Evolutionary conservation across 1,140 invertebrate species (phyloP).

Genomic region (Nomia melanderi): DNA sequence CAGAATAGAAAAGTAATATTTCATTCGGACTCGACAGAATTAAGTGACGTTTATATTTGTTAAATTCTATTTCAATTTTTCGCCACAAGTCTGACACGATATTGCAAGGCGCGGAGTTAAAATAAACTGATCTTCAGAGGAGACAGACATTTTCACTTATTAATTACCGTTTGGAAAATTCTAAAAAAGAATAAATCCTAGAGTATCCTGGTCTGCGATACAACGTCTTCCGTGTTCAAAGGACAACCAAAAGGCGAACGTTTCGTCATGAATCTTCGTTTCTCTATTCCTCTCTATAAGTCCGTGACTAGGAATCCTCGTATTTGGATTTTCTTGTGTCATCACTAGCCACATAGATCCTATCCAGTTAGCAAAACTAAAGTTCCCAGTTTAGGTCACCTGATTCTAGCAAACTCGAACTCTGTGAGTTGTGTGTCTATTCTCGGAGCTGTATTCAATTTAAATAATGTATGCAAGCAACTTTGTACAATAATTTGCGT

Average conservation of each 20-base stretch:
- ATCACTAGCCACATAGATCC: constrained; percentile 34
- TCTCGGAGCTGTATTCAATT: no score
- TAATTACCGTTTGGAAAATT: no score
- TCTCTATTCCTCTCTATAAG: constrained; percentile 11
- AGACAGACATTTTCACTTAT: no score
- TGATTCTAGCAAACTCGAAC: neutral
- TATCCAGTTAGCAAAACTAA: constrained; percentile 23
- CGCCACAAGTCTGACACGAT: no score
- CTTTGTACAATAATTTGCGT: no score
- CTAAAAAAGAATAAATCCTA: neutral
- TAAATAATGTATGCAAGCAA: no score
- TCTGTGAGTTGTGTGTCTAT: neutral
- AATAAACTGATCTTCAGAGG: no score
- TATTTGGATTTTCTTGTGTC: constrained; percentile 30
- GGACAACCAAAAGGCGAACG: constrained; percentile 3
- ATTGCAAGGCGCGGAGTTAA: no score
- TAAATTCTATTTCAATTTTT: no score
- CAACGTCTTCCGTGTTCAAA: constrained; percentile 25
- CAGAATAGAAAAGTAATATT: no score
- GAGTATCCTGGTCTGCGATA: constrained; percentile 21
- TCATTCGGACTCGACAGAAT: no score
- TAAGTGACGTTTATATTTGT: no score
- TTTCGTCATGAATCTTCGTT: constrained; percentile 27
- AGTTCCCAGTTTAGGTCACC: constrained; percentile 5
- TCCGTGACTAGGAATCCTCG: constrained; percentile 15